Evolutionary conservation across 1,140 invertebrate genomes (phyloP), one percentile per base, ranked within the genome.

Genomic region (Apis dorsata): DNA sequence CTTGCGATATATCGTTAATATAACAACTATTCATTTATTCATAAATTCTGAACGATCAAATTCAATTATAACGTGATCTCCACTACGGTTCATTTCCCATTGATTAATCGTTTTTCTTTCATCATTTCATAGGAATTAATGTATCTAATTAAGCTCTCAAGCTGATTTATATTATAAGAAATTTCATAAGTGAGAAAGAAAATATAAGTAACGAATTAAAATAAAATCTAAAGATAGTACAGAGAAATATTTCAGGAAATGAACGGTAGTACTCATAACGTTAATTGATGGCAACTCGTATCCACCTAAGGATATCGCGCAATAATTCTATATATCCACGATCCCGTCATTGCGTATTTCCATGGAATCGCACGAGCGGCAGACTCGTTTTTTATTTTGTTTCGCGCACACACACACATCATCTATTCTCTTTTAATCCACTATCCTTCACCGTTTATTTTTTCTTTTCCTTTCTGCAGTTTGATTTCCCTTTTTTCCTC

Each of bases 41-140:
- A 94, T 94, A 94, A 94, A 94, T 93, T 93, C 93, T 94, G 92
- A 94, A 94, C 93, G 91, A 93, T 94, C 93, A 94, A 94, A 94
- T 94, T 93, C 93, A 94, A 94, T 93, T 93, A 89, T 90, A 94
- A 94, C 92, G 92, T 92, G 93, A 93, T 87, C 83, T 89, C 86
- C 88, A 89, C 90, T 90, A 91, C 90, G 74, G 89, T 92, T 85
- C 91, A 91, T 91, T 92, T 92, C 90, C 91, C 81, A 72, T 70
- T 72, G 62, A 73, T 80, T 15, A 53, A 77, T 79, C 73, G 44
- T 53, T 11, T 75, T 65, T 71, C 60, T 79, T 49, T 69, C 34
- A 1, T 12, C 10, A n/a, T 69, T 70, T 49, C 15, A 17, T 65
- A 78, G 53, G 19, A 57, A 72, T 15, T 19, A 28, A 55, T 13